phyloP scores from a whole-genome alignment of 2,113 vertebrate genomes.

The Spea bombifrons region DNA sequence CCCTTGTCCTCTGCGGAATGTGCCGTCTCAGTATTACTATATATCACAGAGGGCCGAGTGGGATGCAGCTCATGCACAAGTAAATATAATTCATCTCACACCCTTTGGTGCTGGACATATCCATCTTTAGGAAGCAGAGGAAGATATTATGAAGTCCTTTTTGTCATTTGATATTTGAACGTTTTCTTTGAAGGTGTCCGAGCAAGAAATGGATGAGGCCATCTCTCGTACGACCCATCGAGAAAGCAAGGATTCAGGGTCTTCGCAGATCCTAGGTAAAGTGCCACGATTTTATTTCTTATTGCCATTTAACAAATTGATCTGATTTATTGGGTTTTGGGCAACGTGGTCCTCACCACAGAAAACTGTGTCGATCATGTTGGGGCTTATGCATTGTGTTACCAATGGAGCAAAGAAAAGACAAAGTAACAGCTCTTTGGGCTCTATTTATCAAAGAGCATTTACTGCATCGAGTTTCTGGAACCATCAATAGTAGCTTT shows the following conservation, averaged over 20 bases:
- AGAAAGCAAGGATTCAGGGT: constrained; percentile 72
- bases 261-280: constrained; percentile 73
- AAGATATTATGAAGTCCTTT: neutral
- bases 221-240: constrained; percentile 83
- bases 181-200: constrained; percentile 75
- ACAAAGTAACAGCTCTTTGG: too few relatives aligned
- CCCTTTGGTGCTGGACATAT: neutral
- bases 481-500: too few relatives aligned
- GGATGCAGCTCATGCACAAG: constrained; percentile 9
- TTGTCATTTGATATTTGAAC: constrained; percentile 10
- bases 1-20: constrained; percentile 26
- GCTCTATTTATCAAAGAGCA: too few relatives aligned
- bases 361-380: too few relatives aligned
- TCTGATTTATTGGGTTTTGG: too few relatives aligned
- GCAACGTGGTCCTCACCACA: too few relatives aligned
- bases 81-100: too few relatives aligned
- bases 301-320: too few relatives aligned
- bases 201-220: constrained; percentile 94
- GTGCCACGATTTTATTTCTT: neutral
- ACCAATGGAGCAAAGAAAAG: too few relatives aligned
- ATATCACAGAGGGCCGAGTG: neutral
- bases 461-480: too few relatives aligned
- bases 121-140: neutral
- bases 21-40: constrained; percentile 11
- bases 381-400: too few relatives aligned